phyloP scores from a whole-genome alignment of 2,888 invertebrate genomes.

The Volucella zonaria region DNA sequence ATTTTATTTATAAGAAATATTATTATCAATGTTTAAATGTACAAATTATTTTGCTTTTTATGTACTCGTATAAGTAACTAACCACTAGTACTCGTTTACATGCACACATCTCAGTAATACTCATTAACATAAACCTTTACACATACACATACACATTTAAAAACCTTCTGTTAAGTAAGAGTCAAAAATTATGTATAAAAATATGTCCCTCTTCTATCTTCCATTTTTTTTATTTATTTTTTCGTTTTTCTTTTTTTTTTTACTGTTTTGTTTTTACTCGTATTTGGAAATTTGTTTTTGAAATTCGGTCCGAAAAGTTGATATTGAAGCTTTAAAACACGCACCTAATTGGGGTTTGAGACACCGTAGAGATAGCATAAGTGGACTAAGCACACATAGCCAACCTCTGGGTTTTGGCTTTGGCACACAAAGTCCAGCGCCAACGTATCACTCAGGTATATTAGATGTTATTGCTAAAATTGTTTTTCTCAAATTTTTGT shows the following conservation, averaged over 20 bases:
- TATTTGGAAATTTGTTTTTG: conserved; percentile 78
- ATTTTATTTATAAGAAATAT: neutral
- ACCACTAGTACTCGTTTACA: conserved; percentile 30
- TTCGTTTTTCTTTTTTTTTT: conserved; percentile 71
- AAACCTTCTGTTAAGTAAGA: conserved; percentile 4
- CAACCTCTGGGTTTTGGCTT: conserved; percentile 83
- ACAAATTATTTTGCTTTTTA: conserved; percentile 38
- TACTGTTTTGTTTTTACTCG: conserved; percentile 67
- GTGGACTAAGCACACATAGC: conserved; percentile 83
- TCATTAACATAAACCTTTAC: neutral
- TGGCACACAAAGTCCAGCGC: conserved; percentile 83
- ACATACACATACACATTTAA: conserved; percentile 21
- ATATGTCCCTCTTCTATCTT: conserved; percentile 52
- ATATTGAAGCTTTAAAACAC: conserved; percentile 85
- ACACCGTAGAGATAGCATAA: conserved; percentile 84
- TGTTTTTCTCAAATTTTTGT: conserved; percentile 13
- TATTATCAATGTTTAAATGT: neutral
- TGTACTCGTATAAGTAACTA: conserved; percentile 30
- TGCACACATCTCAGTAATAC: conserved; percentile 42
- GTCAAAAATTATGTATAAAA: conserved; percentile 34
- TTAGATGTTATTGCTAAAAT: conserved; percentile 63
- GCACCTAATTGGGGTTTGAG: conserved; percentile 84
- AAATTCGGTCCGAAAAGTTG: conserved; percentile 81
- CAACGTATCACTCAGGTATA: conserved; percentile 83
- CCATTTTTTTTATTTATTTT: conserved; percentile 66